These are phyloP conservation scores for Acanthaster planci DNA, from an alignment of 35 echinoderm and acorn worm genomes.

Conservation along the genomic window DNA sequence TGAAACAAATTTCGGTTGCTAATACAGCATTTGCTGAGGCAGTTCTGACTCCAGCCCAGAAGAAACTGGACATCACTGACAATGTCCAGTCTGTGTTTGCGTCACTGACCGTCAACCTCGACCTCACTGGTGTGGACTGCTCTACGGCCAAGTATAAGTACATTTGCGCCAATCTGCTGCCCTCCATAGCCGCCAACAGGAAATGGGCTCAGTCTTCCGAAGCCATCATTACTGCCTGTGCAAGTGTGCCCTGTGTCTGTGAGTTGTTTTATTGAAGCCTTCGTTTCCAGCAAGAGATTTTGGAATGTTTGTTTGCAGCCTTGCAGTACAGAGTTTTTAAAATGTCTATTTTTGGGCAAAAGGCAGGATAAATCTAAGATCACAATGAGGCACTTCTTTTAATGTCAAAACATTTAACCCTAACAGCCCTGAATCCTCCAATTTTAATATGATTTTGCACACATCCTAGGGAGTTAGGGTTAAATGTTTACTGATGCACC, in stretches of 20 bases:
- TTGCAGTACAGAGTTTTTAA: neutral
- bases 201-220: conserved; percentile 34
- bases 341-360: no score
- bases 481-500: no score
- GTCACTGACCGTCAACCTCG: neutral
- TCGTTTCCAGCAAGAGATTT: neutral
- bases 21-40: conserved; percentile 7
- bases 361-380: no score
- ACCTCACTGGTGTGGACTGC: conserved; percentile 27
- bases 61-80: conserved; percentile 20
- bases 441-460: no score
- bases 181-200: conserved; percentile 31
- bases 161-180: conserved; percentile 33
- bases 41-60: neutral
- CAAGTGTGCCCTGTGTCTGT: conserved; percentile 19
- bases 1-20: no score
- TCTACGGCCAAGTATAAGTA: conserved; percentile 14
- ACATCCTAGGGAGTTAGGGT: no score
- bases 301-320: neutral
- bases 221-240: neutral
- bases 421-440: no score
- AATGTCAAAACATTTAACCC: no score
- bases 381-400: no score
- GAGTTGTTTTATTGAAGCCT: neutral
- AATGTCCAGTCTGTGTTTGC: neutral